A percentile compares a stretch with the other conserved stretches of the same genome.
Evolutionary conservation across 2,888 invertebrate species (phyloP).

Genomic region (Malthinus seriepunctatus): DNA sequence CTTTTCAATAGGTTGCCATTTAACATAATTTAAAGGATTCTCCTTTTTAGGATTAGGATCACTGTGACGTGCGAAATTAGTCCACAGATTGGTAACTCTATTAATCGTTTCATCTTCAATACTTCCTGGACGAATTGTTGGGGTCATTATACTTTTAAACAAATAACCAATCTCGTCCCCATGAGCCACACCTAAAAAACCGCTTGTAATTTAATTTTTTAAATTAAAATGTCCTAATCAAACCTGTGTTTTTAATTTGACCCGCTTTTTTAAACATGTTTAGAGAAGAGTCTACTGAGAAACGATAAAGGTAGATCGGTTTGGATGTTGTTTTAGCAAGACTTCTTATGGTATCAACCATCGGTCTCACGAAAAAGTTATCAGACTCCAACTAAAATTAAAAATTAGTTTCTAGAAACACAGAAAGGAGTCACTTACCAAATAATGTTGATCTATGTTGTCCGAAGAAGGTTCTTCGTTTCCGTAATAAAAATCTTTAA

Average conservation of each 20-base stretch:
- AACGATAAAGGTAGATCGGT: slow-evolving; percentile 45
- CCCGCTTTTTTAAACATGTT: slow-evolving; percentile 33
- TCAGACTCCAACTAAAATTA: slow-evolving; percentile 45
- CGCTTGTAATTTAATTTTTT: not conserved
- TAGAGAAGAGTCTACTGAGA: slow-evolving; percentile 38
- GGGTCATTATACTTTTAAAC: slow-evolving; percentile 34
- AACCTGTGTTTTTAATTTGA: slow-evolving; percentile 37
- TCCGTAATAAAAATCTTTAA: slow-evolving; percentile 33
- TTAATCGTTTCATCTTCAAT: slow-evolving; percentile 33
- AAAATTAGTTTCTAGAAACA: not conserved
- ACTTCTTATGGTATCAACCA: slow-evolving; percentile 34
- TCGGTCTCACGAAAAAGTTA: slow-evolving; percentile 39
- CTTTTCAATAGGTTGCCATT: slow-evolving; percentile 31
- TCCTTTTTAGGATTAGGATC: slow-evolving; percentile 24
- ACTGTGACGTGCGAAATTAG: slow-evolving; percentile 40
- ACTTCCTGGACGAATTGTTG: slow-evolving; percentile 29
- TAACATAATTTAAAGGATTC: slow-evolving; percentile 22
- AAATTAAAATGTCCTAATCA: not conserved
- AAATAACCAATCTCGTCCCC: slow-evolving; percentile 43
- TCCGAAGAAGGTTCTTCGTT: slow-evolving; percentile 16
- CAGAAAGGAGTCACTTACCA: not conserved
- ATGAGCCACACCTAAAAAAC: slow-evolving; percentile 39
- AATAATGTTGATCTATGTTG: slow-evolving; percentile 10
- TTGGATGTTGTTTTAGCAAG: slow-evolving; percentile 36
- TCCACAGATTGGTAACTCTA: slow-evolving; percentile 40